A percentile compares a stretch with the other conserved stretches of the same genome.
Conservation (phyloP, 2,113 vertebrate species). For the Hyperopisus bebe region DNA sequence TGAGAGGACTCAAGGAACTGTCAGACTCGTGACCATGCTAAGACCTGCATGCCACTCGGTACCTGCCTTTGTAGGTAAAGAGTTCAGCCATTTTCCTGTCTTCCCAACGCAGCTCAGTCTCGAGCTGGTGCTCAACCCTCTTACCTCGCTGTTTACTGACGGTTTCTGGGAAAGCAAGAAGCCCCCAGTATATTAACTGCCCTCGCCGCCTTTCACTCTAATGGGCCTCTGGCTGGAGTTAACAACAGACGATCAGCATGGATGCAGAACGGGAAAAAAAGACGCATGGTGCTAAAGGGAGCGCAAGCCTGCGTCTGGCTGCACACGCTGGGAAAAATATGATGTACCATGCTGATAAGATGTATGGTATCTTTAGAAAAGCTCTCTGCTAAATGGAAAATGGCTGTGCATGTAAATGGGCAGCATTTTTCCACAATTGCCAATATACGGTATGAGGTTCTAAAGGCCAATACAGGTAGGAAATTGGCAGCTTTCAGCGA, state of each 20-base stretch:
- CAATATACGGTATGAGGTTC: background rate
- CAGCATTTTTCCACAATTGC: conserved; percentile 3
- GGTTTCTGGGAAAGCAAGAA: background rate
- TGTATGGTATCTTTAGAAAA: background rate
- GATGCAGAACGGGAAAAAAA: background rate
- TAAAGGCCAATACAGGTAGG: background rate
- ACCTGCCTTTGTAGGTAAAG: background rate
- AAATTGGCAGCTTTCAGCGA: background rate
- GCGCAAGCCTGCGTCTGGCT: background rate
- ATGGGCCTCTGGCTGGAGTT: background rate
- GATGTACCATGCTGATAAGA: background rate
- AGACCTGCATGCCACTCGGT: background rate
- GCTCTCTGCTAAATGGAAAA: background rate
- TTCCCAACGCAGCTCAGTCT: background rate
- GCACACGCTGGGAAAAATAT: background rate
- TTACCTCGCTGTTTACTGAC: background rate
- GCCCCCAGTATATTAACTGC: background rate
- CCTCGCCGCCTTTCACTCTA: background rate
- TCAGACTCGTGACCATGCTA: background rate
- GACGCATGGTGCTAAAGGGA: too few relatives aligned
- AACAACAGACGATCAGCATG: background rate
- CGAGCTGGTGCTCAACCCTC: background rate
- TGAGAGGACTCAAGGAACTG: background rate
- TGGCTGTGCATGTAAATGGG: background rate
- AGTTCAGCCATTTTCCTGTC: background rate